Evolutionary conservation across 2,797 vertebrate species (phyloP).

Genomic region (Carapus acus): DNA sequence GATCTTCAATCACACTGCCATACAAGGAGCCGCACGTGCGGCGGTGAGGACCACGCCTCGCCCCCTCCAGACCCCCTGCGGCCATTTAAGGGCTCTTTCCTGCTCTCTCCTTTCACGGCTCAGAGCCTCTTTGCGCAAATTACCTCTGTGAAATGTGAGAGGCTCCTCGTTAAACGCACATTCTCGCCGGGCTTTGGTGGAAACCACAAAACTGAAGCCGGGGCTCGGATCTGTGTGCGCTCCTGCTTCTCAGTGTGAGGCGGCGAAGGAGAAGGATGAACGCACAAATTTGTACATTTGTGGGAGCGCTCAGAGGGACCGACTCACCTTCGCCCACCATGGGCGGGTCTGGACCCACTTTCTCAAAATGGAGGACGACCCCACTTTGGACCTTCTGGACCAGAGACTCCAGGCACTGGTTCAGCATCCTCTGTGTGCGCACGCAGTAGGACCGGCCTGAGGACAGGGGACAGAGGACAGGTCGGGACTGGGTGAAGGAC

Average conservation of each 20-base stretch:
- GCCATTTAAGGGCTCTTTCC: slow-evolving; percentile 11
- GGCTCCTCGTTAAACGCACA: neutral
- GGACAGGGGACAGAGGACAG: slow-evolving; percentile 2
- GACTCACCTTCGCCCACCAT: slow-evolving; percentile 80
- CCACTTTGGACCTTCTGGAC: slow-evolving; percentile 97
- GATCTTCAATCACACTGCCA: neutral
- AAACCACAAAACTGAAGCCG: no score
- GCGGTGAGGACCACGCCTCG: slow-evolving; percentile 15
- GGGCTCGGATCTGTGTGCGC: no score
- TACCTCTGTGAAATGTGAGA: neutral
- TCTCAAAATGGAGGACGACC: slow-evolving; percentile 96
- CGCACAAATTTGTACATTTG: no score
- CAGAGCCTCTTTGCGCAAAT: neutral
- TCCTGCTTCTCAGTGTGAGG: no score
- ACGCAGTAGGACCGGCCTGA: slow-evolving; percentile 93
- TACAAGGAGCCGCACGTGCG: neutral
- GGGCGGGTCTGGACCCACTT: slow-evolving; percentile 88
- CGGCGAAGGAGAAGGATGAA: no score
- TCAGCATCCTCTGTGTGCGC: slow-evolving; percentile 91
- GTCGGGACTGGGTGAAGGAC: no score
- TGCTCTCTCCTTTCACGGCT: slow-evolving; percentile 18
- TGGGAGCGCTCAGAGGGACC: neutral
- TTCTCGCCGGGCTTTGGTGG: no score
- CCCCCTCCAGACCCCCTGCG: slow-evolving; percentile 3
- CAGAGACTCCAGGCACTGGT: slow-evolving; percentile 94